Conservation (phyloP, 2,113 vertebrate species). For the Patagioenas fasciata region DNA sequence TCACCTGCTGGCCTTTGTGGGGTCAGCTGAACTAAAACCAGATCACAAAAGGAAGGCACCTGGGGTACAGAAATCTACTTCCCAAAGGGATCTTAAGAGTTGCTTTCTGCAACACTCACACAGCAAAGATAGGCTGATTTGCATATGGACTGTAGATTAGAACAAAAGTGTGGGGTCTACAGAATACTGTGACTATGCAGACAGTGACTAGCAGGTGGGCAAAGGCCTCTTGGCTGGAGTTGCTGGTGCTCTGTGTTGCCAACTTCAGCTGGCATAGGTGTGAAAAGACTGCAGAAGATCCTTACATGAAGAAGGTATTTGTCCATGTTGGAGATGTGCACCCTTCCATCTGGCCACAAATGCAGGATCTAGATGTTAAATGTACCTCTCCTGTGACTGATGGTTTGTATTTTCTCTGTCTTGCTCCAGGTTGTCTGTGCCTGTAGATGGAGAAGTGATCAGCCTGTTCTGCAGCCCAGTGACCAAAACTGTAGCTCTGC, state of each 20-base stretch:
- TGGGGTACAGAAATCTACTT: background rate
- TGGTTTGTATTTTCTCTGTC: background rate
- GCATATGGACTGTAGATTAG: background rate
- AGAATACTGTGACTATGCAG: background rate
- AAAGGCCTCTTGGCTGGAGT: background rate
- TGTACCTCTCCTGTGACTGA: background rate
- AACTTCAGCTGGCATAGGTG: background rate
- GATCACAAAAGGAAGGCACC: background rate
- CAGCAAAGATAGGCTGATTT: background rate
- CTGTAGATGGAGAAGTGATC: conserved; percentile 84
- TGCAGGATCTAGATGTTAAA: background rate
- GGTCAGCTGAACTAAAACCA: background rate
- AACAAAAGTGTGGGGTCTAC: background rate
- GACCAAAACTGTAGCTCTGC: conserved; percentile 81
- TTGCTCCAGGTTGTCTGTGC: conserved; percentile 74
- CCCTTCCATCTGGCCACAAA: background rate
- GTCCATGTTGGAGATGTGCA: background rate
- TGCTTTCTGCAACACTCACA: background rate
- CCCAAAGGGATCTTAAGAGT: background rate
- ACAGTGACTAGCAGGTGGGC: background rate
- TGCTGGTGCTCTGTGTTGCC: background rate
- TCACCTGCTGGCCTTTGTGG: background rate
- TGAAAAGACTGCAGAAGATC: background rate
- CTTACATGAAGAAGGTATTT: background rate
- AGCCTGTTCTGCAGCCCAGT: conserved; percentile 77